Base-by-base conservation (phyloP, 64 coral and sea anemone species). In the Pocillopora verrucosa region DNA sequence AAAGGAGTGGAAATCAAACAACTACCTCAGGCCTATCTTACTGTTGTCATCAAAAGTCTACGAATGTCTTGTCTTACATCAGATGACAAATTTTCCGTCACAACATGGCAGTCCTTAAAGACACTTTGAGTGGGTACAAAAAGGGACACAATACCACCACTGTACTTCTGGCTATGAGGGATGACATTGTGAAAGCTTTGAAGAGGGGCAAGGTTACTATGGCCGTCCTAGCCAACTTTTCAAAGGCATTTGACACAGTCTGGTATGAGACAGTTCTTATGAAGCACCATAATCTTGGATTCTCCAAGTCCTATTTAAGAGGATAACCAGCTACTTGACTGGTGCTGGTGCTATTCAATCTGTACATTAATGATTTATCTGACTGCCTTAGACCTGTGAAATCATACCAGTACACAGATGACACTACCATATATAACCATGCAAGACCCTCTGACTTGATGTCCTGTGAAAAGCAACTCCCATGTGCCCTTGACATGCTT, bases 41-140 rank as follows among this genome's bases (percentile, higher is more conserved):
- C 58, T 63, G 34, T 60, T 90, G 16, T 58, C 80, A 11, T 90
- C 88, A 58, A 90, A 90, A 56, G 77, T 90, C 34, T 90, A 80
- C 65, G 88, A 90, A 64, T 76, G 76, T 25, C 64, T 80, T 9
- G 77, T 81, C 14, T 36, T 90, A 36, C 35, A 34, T 65, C 76
- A 90, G 65, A 79, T 80, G 61, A 36, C 35, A 26, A 35, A 81
- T 34, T 90, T 80, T 62, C 30, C 13, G 20, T 62, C 51, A 34
- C 56, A 19, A 20, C 5, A 20, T 16, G 1, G 14, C 56, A 1
- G 24, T 83, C 19, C 59, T 60, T 11, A 83, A 83, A 64, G 38
- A 83, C 11, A 83, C 45, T 12, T 17, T 83, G 9, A 83, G 80
- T n/a, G 57, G 56, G 20, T 83, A 83, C 59, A 83, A 60, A 60